A percentile compares a stretch with the other conserved stretches of the same genome.
phyloP scores from a whole-genome alignment of 2,113 vertebrate genomes.

The Psittacula cyanocephala region DNA sequence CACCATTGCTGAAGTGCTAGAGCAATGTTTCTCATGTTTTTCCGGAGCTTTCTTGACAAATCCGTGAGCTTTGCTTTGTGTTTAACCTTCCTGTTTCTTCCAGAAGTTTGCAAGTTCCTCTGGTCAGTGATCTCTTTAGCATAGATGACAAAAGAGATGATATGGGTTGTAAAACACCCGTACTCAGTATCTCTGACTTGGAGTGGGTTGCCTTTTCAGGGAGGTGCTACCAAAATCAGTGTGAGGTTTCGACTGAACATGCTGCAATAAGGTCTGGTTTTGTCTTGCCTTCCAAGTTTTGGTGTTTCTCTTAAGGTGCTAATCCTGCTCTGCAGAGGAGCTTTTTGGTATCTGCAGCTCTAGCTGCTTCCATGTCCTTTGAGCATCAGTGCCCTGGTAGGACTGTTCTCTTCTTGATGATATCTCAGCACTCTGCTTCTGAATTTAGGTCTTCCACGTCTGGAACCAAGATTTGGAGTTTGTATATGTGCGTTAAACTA shows the following conservation, averaged over 20 bases:
- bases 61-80: not conserved
- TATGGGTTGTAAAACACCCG: not conserved
- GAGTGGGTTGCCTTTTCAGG: not conserved
- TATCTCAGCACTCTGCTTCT: not conserved
- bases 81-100: not conserved
- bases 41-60: not conserved
- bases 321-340: not conserved
- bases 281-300: not conserved
- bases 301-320: not conserved
- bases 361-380: not conserved
- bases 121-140: not conserved
- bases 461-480: not conserved
- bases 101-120: not conserved
- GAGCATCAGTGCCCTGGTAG: not conserved
- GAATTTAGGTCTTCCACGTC: not conserved
- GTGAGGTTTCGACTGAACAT: not conserved
- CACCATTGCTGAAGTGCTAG: fast-evolving
- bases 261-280: not conserved
- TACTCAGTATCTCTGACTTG: not conserved
- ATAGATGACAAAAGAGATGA: not conserved
- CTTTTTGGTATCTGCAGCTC: not conserved
- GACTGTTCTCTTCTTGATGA: not conserved
- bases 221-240: not conserved
- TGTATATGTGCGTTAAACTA: not conserved
- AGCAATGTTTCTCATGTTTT: not conserved